Conservation (phyloP, 2,888 invertebrate species). For the Oscheius sp. region DNA sequence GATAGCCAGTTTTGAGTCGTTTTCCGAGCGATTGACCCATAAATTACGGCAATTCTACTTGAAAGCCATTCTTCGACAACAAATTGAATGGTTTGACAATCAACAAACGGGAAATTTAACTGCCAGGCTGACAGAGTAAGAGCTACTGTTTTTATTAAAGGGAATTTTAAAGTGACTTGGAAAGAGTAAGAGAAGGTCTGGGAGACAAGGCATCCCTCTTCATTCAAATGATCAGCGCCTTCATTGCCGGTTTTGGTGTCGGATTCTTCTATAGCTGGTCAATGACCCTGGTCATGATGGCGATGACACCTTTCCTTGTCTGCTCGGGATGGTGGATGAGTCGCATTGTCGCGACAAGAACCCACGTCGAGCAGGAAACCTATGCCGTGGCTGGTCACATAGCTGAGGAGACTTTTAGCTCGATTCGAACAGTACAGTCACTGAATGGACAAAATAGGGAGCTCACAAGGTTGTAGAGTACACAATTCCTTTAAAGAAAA, state of each 20-base stretch:
- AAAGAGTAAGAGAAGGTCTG: conserved; percentile 76
- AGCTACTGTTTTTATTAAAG: neutral
- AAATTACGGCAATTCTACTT: conserved; percentile 76
- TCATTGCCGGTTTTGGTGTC: conserved; percentile 75
- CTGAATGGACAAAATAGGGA: conserved; percentile 73
- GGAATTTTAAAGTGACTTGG: conserved; percentile 75
- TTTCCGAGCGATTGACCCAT: conserved; percentile 75
- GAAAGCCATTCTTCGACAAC: conserved; percentile 73
- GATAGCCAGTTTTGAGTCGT: conserved; percentile 71
- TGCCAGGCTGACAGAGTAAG: conserved; percentile 77
- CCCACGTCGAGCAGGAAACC: conserved; percentile 74
- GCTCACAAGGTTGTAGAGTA: conserved; percentile 60
- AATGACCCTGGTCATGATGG: conserved; percentile 77
- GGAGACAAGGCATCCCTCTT: conserved; percentile 77
- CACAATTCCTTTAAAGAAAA: too few species aligned
- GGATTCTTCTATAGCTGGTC: conserved; percentile 77
- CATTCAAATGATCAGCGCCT: conserved; percentile 73
- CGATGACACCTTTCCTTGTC: conserved; percentile 76
- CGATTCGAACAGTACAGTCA: conserved; percentile 73
- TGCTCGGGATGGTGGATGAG: conserved; percentile 74
- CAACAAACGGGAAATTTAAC: conserved; percentile 76
- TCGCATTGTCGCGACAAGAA: conserved; percentile 72
- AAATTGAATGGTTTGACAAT: conserved; percentile 75
- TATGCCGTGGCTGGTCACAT: conserved; percentile 74
- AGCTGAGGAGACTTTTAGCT: conserved; percentile 73